Evolutionary conservation across 2,888 invertebrate species (phyloP).

Genomic region (Junonia oenone): DNA sequence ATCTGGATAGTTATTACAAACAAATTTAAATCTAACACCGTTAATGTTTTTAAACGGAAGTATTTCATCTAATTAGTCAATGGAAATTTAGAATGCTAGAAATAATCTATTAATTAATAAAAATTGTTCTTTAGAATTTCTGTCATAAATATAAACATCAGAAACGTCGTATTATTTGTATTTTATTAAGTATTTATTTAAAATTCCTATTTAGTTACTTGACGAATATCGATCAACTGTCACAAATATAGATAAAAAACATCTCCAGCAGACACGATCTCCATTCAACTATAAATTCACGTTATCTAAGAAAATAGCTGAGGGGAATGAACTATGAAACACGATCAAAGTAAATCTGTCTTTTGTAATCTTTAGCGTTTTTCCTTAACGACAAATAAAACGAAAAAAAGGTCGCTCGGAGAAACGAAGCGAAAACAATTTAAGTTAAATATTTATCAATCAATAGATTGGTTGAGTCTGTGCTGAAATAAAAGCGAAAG

Average conservation of each 20-base stretch:
- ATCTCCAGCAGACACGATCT: conserved; percentile 3
- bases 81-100: too few species aligned
- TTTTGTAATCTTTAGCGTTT: not conserved
- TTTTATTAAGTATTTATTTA: too few species aligned
- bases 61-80: too few species aligned
- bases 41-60: too few species aligned
- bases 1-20: too few species aligned
- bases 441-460: not conserved
- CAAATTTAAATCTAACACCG: too few species aligned
- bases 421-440: not conserved
- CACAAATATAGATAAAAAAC: conserved; percentile 2
- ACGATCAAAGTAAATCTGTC: conserved; percentile 15
- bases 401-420: not conserved
- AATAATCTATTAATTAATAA: too few species aligned
- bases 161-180: too few species aligned
- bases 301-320: conserved; percentile 13
- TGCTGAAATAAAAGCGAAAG: too few species aligned
- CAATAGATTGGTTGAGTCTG: too few species aligned
- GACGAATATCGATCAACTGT: not conserved
- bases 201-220: not conserved
- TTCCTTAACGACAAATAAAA: not conserved
- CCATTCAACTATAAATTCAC: conserved; percentile 1
- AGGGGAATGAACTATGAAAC: conserved; percentile 11
- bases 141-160: too few species aligned
- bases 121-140: too few species aligned